phyloP scores from a whole-genome alignment of 2,888 invertebrate species.

The Punctoribates punctum region DNA sequence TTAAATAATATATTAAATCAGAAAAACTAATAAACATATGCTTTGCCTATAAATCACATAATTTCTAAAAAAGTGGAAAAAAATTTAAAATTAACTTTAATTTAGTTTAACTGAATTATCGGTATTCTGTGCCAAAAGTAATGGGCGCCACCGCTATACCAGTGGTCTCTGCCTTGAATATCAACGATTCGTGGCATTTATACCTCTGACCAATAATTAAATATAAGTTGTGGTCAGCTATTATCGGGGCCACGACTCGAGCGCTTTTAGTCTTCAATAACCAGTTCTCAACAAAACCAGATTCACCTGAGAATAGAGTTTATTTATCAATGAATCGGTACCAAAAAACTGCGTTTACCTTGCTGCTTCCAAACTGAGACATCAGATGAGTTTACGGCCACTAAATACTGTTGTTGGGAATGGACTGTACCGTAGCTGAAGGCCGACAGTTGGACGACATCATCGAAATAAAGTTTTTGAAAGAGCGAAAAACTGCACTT shows the following conservation, averaged over 20 bases:
- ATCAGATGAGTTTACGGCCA: background rate
- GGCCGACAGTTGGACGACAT: constrained; percentile 13
- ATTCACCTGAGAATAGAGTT: background rate
- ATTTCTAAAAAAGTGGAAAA: background rate
- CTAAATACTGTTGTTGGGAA: background rate
- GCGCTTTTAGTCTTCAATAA: background rate
- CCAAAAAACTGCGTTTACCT: background rate
- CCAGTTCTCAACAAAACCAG: constrained; percentile 18
- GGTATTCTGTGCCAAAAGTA: background rate
- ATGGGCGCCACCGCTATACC: constrained; percentile 9
- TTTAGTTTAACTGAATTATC: background rate
- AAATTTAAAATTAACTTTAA: background rate
- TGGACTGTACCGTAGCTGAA: background rate
- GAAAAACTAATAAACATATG: background rate
- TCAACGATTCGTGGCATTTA: constrained; percentile 32
- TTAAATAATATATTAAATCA: background rate
- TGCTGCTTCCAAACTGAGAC: background rate
- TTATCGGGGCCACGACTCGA: background rate
- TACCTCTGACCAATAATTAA: constrained; percentile 20
- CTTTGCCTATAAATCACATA: background rate
- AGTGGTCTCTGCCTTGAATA: constrained; percentile 6
- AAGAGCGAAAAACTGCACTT: constrained; percentile 19
- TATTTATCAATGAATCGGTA: background rate
- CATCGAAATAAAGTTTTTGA: background rate
- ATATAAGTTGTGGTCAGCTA: background rate